Conservation (phyloP, 2,797 vertebrate species). For the Monodelphis domestica region DNA sequence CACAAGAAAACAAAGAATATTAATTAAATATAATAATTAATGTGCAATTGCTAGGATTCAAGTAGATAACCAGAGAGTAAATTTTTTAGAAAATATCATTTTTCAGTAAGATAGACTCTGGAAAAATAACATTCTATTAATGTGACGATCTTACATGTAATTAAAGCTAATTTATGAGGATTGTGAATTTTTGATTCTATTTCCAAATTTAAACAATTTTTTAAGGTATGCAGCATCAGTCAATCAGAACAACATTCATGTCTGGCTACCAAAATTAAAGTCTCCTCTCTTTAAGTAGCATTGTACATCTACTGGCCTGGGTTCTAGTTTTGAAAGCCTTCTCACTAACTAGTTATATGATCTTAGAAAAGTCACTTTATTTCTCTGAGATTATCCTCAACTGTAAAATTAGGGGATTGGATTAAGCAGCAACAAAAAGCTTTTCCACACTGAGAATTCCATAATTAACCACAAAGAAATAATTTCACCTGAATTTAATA, state of each 20-base stretch:
- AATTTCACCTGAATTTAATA: neutral
- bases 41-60: constrained; percentile 11
- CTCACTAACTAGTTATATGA: neutral
- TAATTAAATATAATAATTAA: constrained; percentile 13
- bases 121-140: constrained; percentile 58
- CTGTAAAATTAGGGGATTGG: neutral
- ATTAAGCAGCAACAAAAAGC: neutral
- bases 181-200: constrained; percentile 72
- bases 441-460: constrained; percentile 23
- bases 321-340: constrained; percentile 47
- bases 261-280: constrained; percentile 70
- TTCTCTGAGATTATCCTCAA: constrained; percentile 13
- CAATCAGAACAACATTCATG: constrained; percentile 77
- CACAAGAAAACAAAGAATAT: constrained; percentile 17
- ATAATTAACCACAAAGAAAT: constrained; percentile 10
- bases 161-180: constrained; percentile 74
- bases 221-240: constrained; percentile 63
- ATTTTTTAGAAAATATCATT: constrained; percentile 62
- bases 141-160: constrained; percentile 73
- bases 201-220: constrained; percentile 67
- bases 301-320: neutral
- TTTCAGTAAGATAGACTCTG: constrained; percentile 64
- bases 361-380: constrained; percentile 32
- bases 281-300: constrained; percentile 63
- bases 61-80: constrained; percentile 38